Evolutionary conservation across 2,113 vertebrate genomes (phyloP).

Genomic region (Laticauda colubrina): DNA sequence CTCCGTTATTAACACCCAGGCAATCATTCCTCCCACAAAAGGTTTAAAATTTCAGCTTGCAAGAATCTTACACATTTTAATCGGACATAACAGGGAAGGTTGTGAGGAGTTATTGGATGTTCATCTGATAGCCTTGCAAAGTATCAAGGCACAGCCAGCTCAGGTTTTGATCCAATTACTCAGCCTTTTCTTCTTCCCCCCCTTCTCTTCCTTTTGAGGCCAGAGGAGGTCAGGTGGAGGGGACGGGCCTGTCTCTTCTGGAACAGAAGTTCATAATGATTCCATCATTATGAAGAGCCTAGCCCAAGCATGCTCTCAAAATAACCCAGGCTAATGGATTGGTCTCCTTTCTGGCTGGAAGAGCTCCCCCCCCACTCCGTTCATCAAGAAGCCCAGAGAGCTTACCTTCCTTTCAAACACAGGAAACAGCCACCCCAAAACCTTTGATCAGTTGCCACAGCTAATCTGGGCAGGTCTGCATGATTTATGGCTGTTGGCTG

Average conservation of each 20-base stretch:
- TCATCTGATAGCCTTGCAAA: slow-evolving; percentile 25
- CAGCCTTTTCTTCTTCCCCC: no score
- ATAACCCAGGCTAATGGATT: background rate
- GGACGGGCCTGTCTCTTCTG: background rate
- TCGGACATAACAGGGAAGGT: background rate
- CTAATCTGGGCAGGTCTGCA: background rate
- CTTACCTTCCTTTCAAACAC: background rate
- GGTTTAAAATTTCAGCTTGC: slow-evolving; percentile 6
- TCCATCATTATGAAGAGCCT: background rate
- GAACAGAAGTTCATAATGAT: no score
- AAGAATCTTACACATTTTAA: slow-evolving; percentile 5
- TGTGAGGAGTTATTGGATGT: slow-evolving; percentile 15
- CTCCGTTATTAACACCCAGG: background rate
- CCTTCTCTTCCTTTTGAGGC: background rate
- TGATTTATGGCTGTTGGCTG: background rate
- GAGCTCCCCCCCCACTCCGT: background rate
- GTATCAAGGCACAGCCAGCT: slow-evolving; percentile 7
- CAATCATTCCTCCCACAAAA: background rate
- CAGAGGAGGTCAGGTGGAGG: slow-evolving; percentile 5
- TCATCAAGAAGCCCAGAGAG: background rate
- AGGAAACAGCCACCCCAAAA: background rate
- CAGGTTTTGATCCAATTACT: slow-evolving; percentile 22
- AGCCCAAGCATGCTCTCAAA: background rate
- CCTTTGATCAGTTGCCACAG: background rate
- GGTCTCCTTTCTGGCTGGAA: background rate